A percentile compares a stretch with the other conserved stretches of the same genome.
Conservation (phyloP, 2,888 invertebrate species). For the Nudaria mundana region DNA sequence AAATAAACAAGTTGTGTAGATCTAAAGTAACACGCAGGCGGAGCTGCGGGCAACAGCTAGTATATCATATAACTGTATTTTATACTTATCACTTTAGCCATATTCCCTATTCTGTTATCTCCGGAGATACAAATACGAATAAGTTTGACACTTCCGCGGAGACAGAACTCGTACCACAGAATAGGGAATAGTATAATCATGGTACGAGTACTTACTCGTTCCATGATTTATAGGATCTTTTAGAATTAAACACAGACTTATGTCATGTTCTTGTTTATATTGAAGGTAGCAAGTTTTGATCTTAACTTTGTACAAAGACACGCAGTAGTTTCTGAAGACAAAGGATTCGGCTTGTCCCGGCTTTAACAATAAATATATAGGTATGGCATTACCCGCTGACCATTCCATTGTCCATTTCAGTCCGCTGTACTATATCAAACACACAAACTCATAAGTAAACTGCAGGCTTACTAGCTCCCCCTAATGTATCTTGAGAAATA, state of each 20-base stretch:
- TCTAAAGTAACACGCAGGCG: too few relatives aligned
- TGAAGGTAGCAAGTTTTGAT: too few relatives aligned
- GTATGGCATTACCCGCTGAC: too few relatives aligned
- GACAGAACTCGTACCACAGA: conserved; percentile 48
- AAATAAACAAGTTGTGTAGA: too few relatives aligned
- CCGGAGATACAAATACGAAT: conserved; percentile 27
- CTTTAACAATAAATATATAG: neutral
- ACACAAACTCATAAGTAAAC: conserved; percentile 11
- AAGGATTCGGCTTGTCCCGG: neutral
- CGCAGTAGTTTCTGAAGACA: too few relatives aligned
- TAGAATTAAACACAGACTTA: conserved; percentile 18
- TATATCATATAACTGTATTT: too few relatives aligned
- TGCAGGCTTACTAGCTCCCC: conserved; percentile 34
- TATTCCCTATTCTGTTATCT: too few relatives aligned
- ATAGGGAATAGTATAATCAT: too few relatives aligned
- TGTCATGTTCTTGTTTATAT: conserved; percentile 9
- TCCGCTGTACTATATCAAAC: conserved; percentile 3
- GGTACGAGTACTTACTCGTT: too few relatives aligned
- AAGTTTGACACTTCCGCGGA: conserved; percentile 49
- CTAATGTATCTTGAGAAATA: conserved; percentile 50
- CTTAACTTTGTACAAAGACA: too few relatives aligned
- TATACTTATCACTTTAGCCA: conserved; percentile 13
- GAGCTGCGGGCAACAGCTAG: too few relatives aligned
- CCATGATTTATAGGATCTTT: conserved; percentile 47
- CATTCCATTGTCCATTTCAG: conserved; percentile 5